A percentile compares a stretch with the other conserved stretches of the same genome.
These are phyloP conservation scores for Lepisosteus osseus DNA, from an alignment of 2,113 vertebrate genomes.

Conservation along the genomic window DNA sequence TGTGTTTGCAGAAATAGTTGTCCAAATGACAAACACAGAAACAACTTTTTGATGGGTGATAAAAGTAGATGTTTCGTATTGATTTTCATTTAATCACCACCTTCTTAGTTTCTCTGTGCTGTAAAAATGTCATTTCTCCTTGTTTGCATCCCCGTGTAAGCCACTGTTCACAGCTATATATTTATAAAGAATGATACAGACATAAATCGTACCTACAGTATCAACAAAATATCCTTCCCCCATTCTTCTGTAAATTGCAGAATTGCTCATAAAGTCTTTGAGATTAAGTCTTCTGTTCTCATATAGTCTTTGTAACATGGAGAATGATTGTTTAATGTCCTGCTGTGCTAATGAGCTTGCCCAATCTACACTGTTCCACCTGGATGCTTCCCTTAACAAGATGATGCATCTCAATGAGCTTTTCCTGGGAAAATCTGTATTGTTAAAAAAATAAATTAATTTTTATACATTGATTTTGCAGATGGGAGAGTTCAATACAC, in stretches of 20 bases:
- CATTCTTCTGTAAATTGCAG: slow-evolving; percentile 16
- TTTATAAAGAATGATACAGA: neutral
- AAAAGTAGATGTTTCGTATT: too few relatives aligned
- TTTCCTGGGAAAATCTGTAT: slow-evolving; percentile 31
- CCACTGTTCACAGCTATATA: too few relatives aligned
- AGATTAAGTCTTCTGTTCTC: neutral
- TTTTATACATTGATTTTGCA: slow-evolving; percentile 33
- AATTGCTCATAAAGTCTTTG: slow-evolving; percentile 17
- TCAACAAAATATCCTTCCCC: slow-evolving; percentile 8
- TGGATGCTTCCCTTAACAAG: slow-evolving; percentile 29
- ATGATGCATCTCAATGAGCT: slow-evolving; percentile 53
- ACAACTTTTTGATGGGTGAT: too few relatives aligned
- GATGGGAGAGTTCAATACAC: slow-evolving; percentile 13
- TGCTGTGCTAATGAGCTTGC: slow-evolving; percentile 11
- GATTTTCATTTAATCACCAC: too few relatives aligned
- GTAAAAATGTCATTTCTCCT: too few relatives aligned
- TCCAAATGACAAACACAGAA: too few relatives aligned
- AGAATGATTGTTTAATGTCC: neutral
- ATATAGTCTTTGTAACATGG: neutral
- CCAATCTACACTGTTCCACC: slow-evolving; percentile 11
- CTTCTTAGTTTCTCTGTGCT: too few relatives aligned
- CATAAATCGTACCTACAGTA: neutral
- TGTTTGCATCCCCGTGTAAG: too few relatives aligned
- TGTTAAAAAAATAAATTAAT: slow-evolving; percentile 24
- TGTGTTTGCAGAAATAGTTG: too few relatives aligned